A percentile compares a stretch with the other conserved stretches of the same genome.
Conservation (phyloP, 1,140 invertebrate genomes). For the Nomia melanderi region DNA sequence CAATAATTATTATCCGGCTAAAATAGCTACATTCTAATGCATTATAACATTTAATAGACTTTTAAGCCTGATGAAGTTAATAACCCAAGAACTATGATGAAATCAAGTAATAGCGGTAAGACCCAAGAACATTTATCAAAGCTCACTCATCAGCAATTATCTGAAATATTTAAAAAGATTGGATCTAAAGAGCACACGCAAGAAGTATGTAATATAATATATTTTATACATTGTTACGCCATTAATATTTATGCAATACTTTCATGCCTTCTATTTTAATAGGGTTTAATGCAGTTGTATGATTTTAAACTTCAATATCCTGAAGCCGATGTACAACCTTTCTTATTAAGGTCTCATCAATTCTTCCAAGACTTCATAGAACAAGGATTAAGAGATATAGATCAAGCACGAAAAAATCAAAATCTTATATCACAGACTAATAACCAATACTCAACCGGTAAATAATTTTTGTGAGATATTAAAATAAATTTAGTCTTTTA, state of each 20-base stretch:
- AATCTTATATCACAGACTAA: constrained; percentile 70
- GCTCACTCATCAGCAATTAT: constrained; percentile 90
- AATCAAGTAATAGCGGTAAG: constrained; percentile 73
- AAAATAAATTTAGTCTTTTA: constrained; percentile 3
- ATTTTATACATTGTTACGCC: not conserved
- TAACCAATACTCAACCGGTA: constrained; percentile 72
- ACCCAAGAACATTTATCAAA: constrained; percentile 84
- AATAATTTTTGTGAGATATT: constrained; percentile 23
- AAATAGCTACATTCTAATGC: not conserved
- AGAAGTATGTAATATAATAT: constrained; percentile 81
- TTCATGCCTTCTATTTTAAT: constrained; percentile 34
- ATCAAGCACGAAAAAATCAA: constrained; percentile 82
- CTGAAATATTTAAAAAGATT: constrained; percentile 95
- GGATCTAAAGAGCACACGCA: constrained; percentile 93
- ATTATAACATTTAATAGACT: constrained; percentile 71
- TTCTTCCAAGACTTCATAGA: constrained; percentile 97
- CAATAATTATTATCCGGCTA: not conserved
- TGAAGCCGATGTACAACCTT: constrained; percentile 92
- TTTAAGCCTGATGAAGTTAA: constrained; percentile 81
- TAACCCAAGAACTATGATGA: constrained; percentile 75
- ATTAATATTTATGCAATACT: not conserved
- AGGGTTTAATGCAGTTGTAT: constrained; percentile 92
- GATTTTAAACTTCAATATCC: constrained; percentile 95
- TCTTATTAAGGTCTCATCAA: constrained; percentile 92
- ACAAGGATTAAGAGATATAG: constrained; percentile 91